phyloP scores from a whole-genome alignment of 2,113 vertebrate genomes.

The Otocyon megalotis region DNA sequence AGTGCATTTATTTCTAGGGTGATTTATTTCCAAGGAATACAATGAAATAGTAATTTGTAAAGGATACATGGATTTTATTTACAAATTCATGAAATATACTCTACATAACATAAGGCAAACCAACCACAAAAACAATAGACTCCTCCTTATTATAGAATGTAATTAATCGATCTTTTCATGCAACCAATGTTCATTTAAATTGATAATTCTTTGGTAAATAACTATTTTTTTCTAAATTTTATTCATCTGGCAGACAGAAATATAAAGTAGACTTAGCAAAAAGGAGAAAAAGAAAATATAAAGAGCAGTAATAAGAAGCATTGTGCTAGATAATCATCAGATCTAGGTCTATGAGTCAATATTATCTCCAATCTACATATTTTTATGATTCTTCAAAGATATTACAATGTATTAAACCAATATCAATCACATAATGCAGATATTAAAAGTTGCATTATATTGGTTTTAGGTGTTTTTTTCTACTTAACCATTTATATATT shows the following conservation, averaged over 20 bases:
- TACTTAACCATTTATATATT: not conserved
- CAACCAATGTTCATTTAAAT: conserved; percentile 22
- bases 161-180: not conserved
- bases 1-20: conserved; percentile 56
- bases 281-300: not conserved
- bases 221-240: conserved; percentile 26
- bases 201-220: not conserved
- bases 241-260: not conserved
- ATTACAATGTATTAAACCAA: not conserved
- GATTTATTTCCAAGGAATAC: conserved; percentile 57
- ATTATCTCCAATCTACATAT: not conserved
- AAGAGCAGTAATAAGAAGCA: not conserved
- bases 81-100: not conserved
- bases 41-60: conserved; percentile 48
- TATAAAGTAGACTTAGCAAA: not conserved
- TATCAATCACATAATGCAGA: not conserved
- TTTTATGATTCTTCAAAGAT: conserved; percentile 20
- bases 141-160: not conserved
- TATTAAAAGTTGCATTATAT: not conserved
- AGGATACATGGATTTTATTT: conserved; percentile 17
- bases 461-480: not conserved
- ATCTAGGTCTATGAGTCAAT: not conserved
- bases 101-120: not conserved
- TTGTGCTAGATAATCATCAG: not conserved
- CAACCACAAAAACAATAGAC: not conserved